phyloP scores from a whole-genome alignment of 2,888 invertebrate genomes.

The Neuroscelio doddi region DNA sequence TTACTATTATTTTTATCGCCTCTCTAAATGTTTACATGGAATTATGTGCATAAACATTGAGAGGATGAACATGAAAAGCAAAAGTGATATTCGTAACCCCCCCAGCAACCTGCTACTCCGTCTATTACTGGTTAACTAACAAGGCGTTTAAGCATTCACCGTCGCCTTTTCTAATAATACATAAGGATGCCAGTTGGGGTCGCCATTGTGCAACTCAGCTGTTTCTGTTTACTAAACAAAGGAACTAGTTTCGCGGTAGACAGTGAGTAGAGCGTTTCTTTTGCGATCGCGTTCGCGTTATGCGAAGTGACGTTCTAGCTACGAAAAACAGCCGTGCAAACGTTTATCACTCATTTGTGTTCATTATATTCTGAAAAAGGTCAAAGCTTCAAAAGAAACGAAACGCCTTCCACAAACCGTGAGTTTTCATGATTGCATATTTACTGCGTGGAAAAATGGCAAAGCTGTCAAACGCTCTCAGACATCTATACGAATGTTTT shows the following conservation, averaged over 20 bases:
- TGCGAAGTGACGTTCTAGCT: constrained; percentile 30
- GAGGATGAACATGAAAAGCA: background rate
- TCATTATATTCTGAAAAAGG: background rate
- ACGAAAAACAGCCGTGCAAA: constrained; percentile 12
- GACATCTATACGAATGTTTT: background rate
- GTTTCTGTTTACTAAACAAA: constrained; percentile 72
- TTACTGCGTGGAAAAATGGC: background rate
- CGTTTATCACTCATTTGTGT: background rate
- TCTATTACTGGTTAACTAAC: too few species aligned
- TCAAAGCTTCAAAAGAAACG: background rate
- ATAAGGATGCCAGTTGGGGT: constrained; percentile 42
- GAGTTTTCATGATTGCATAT: background rate
- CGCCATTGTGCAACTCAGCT: constrained; percentile 63
- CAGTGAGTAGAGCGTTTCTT: constrained; percentile 39
- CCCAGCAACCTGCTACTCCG: too few species aligned
- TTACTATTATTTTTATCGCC: background rate
- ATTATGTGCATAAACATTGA: background rate
- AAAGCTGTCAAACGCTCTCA: background rate
- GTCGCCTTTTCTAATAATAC: constrained; percentile 38
- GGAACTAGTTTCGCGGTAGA: constrained; percentile 53
- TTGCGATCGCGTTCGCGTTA: constrained; percentile 36
- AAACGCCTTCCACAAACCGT: background rate
- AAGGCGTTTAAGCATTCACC: too few species aligned
- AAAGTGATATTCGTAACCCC: too few species aligned
- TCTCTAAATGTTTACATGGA: too few species aligned